These are phyloP conservation scores for Cataglyphis albicans DNA, from an alignment of 2,888 invertebrate genomes.

Conservation along the genomic window DNA sequence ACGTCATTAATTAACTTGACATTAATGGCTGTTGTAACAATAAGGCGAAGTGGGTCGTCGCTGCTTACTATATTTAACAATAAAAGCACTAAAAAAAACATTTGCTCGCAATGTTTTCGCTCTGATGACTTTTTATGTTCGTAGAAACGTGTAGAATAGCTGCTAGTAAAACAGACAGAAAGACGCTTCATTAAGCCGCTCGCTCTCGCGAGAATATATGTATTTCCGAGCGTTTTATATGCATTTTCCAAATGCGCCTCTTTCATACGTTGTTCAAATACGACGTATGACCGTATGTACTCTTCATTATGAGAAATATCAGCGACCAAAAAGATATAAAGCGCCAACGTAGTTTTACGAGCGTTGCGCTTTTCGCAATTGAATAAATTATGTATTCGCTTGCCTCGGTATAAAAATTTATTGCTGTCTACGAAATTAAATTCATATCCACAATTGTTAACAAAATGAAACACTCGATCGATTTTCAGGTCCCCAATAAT, in stretches of 20 bases:
- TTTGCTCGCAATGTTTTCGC: constrained; percentile 3
- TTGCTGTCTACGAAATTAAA: constrained; percentile 24
- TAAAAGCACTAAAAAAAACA: constrained; percentile 1
- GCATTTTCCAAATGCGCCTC: constrained; percentile 2
- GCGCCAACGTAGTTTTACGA: constrained; percentile 18
- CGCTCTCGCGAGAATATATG: constrained; percentile 16
- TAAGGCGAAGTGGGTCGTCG: neutral
- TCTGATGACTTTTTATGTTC: constrained; percentile 10
- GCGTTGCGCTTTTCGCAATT: constrained; percentile 36
- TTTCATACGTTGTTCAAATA: constrained; percentile 48
- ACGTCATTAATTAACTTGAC: neutral
- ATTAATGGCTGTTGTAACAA: constrained; percentile 12
- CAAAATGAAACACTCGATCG: neutral
- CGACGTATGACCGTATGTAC: constrained; percentile 18
- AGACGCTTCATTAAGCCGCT: constrained; percentile 49
- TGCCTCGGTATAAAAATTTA: constrained; percentile 32
- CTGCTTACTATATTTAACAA: neutral
- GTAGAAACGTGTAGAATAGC: constrained; percentile 15
- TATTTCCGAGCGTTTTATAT: constrained; percentile 27
- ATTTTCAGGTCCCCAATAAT: constrained; percentile 11
- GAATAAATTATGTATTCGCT: constrained; percentile 34
- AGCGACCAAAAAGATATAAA: constrained; percentile 34
- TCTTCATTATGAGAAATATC: constrained; percentile 54
- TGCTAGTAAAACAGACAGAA: constrained; percentile 42
- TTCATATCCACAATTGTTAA: constrained; percentile 21